Evolutionary conservation across 92 coral and sea anemone genomes (phyloP), one percentile per base, ranked within the genome.

Genomic region (Meandrina meandrites): DNA sequence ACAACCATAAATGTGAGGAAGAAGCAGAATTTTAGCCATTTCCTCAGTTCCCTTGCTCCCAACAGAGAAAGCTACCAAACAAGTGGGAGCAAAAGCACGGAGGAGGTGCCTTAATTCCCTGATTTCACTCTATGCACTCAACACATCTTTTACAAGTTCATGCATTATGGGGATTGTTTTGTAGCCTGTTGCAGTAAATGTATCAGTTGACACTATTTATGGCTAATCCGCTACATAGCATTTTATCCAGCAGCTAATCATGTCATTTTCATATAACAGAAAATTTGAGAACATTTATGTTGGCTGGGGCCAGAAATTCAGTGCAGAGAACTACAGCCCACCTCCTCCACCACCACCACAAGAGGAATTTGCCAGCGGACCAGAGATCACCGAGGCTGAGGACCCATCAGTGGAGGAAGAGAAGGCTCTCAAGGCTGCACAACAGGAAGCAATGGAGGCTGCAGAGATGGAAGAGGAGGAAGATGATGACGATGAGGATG

Each of bases 351-450:
- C 99, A 27, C 84, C 91, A 74, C 99, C 99, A 13, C 98, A 93
- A 81, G 98, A 97, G 87, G 99, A 97, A 79, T 97, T 91, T 82
- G 95, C 99, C 54, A 97, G 99, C 73, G 99, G 98, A 58, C 96
- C 99, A 27, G 99, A 97, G 79, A 95, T 97, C 84, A 97, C 99
- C 0, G 99, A 97, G 89, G 93, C 88, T 34, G 99, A 97, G 35
- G 99, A 97, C 90, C 99, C 99, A 11, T 90, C 98, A 27, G 99
- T 97, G 76, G 99, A 97, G 84, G 99, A 97, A 69, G 99, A 97
- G 83, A 97, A 97, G 56, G 99, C 99, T 18, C 86, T 97, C 57
- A 94, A 94, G 82, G 99, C 99, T 18, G 99, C 99, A 70, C 99
- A 97, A 68, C 98, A 93, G 78, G 99, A 97, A 84, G 99, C 99